A percentile compares a stretch with the other conserved stretches of the same genome.
Conservation (phyloP, 2,797 vertebrate genomes). For the Prionace glauca region DNA sequence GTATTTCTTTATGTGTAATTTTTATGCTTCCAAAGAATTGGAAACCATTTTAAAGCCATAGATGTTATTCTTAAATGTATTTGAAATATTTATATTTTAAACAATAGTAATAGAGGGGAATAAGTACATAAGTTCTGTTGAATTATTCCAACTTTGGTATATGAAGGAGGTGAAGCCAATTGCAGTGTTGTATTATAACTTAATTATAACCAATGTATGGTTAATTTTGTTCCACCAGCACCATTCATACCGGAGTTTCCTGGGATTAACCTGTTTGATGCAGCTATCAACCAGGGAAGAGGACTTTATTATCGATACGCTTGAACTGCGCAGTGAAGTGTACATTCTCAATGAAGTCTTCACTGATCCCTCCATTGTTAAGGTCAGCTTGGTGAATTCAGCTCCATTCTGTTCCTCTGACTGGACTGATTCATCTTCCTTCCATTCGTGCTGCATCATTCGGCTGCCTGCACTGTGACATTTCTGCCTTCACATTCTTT, state of each 20-base stretch:
- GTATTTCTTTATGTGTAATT: not conserved
- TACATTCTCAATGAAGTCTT: slow-evolving; percentile 87
- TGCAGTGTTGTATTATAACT: not conserved
- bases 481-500: not conserved
- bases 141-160: not conserved
- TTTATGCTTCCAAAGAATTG: not conserved
- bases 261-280: slow-evolving; percentile 88
- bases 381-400: slow-evolving; percentile 62
- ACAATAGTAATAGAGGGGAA: not conserved
- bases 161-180: not conserved
- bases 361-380: slow-evolving; percentile 79
- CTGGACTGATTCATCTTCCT: not conserved
- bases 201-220: not conserved
- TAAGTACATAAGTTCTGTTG: not conserved
- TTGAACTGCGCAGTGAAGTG: slow-evolving; percentile 82
- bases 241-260: slow-evolving; percentile 91
- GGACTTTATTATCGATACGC: slow-evolving; percentile 82
- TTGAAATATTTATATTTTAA: not conserved
- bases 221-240: slow-evolving; percentile 60
- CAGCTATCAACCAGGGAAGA: slow-evolving; percentile 89
- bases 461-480: no score
- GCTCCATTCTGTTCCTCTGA: not conserved
- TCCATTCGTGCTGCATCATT: not conserved
- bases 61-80: not conserved
- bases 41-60: not conserved